Evolutionary conservation across 2,888 invertebrate species (phyloP).

Genomic region (Melanostoma mellinum): DNA sequence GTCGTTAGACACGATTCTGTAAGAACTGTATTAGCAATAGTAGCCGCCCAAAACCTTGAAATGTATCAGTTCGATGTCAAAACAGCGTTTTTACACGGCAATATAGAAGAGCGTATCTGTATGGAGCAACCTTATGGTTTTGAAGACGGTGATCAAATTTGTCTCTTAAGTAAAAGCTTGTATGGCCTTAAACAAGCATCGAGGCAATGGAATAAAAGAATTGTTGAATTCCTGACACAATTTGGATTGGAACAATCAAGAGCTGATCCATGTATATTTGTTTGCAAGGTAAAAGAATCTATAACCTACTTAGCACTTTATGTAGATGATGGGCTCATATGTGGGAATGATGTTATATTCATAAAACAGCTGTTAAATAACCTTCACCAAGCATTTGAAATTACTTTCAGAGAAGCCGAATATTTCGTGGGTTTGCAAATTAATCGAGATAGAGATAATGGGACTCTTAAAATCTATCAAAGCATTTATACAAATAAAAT

Average conservation of each 20-base stretch:
- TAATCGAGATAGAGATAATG: conserved; percentile 24
- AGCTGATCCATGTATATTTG: conserved; percentile 62
- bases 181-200: too few relatives aligned
- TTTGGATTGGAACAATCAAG: conserved; percentile 17
- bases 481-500: conserved; percentile 35
- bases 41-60: conserved; percentile 50
- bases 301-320: conserved; percentile 68
- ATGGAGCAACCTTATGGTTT: conserved; percentile 10
- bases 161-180: too few relatives aligned
- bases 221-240: too few relatives aligned
- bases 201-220: too few relatives aligned
- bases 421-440: conserved; percentile 74
- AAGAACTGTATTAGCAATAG: conserved; percentile 56
- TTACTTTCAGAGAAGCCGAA: conserved; percentile 77
- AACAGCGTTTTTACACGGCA: conserved; percentile 70
- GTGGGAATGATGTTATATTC: conserved; percentile 28
- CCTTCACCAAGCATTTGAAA: conserved; percentile 42
- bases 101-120: conserved; percentile 56
- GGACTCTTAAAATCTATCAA: conserved; percentile 46
- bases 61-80: conserved; percentile 71
- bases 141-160: too few relatives aligned
- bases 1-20: conserved; percentile 67
- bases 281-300: conserved; percentile 35
- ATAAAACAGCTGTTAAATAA: conserved; percentile 19
- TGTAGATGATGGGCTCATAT: conserved; percentile 74